Percentiles rank a stretch among this genome's conserved stretches.
These are phyloP conservation scores for Drosophila miranda DNA, from an alignment of 1,140 invertebrate species.

Conservation along the genomic window DNA sequence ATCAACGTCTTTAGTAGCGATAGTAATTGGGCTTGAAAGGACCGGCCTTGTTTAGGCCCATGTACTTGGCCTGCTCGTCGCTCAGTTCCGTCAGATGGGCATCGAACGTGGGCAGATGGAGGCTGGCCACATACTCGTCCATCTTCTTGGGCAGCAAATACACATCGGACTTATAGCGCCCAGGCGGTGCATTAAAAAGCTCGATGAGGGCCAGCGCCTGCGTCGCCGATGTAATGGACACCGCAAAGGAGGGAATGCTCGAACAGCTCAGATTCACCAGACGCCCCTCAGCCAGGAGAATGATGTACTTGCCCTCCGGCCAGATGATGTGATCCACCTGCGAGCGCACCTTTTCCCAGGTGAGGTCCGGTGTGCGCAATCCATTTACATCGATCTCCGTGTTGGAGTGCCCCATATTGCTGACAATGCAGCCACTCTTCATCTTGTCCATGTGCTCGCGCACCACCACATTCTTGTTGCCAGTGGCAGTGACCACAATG, in stretches of 20 bases:
- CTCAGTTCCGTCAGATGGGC: constrained; percentile 97
- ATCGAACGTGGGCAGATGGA: constrained; percentile 98
- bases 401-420: constrained; percentile 99
- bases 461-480: constrained; percentile 98
- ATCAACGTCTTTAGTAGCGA: constrained; percentile 85
- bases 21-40: constrained; percentile 99
- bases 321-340: constrained; percentile 99
- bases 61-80: constrained; percentile 98
- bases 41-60: constrained; percentile 98
- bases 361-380: constrained; percentile 94
- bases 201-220: constrained; percentile 98
- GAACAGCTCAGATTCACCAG: constrained; percentile 98
- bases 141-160: constrained; percentile 99
- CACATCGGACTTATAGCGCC: constrained; percentile 98
- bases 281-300: constrained; percentile 96
- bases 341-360: constrained; percentile 98
- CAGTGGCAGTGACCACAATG: constrained; percentile 97
- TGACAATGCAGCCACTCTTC: constrained; percentile 98
- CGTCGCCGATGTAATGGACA: constrained; percentile 96
- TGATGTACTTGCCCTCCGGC: constrained; percentile 95
- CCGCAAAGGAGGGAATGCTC: constrained; percentile 98
- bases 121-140: constrained; percentile 96
- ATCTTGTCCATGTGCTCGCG: constrained; percentile 98
- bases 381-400: constrained; percentile 99
- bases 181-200: constrained; percentile 96